phyloP scores from a whole-genome alignment of 2,888 invertebrate genomes.

The Cephus rjabovi region DNA sequence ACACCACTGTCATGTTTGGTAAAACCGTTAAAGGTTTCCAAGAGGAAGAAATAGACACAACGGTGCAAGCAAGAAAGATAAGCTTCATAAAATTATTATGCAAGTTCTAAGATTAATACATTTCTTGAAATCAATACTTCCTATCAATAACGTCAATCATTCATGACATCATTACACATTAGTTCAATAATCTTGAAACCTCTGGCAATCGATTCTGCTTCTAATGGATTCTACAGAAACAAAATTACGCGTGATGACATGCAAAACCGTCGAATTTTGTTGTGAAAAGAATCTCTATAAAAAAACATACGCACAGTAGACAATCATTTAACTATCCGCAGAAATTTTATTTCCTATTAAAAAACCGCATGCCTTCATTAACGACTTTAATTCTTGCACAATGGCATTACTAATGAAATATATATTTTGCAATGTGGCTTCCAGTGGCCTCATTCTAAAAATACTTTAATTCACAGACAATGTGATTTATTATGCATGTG shows the following conservation, averaged over 20 bases:
- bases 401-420: neutral
- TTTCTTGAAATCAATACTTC: neutral
- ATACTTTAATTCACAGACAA: neutral
- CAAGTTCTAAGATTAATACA: neutral
- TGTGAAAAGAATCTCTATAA: neutral
- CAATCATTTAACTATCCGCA: neutral
- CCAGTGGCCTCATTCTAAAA: no score
- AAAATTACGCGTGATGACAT: neutral
- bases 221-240: neutral
- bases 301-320: neutral
- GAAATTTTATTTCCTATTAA: neutral
- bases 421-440: neutral
- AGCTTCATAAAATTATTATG: neutral
- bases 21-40: neutral
- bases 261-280: neutral
- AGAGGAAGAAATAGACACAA: neutral
- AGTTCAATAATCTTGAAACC: neutral
- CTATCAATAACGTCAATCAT: neutral
- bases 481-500: neutral
- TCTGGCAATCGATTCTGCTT: neutral
- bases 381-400: neutral
- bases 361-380: neutral
- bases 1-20: neutral
- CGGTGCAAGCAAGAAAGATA: neutral
- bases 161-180: neutral